Evolutionary conservation across 2,888 invertebrate genomes (phyloP).

Genomic region (Melinaea menophilus): DNA sequence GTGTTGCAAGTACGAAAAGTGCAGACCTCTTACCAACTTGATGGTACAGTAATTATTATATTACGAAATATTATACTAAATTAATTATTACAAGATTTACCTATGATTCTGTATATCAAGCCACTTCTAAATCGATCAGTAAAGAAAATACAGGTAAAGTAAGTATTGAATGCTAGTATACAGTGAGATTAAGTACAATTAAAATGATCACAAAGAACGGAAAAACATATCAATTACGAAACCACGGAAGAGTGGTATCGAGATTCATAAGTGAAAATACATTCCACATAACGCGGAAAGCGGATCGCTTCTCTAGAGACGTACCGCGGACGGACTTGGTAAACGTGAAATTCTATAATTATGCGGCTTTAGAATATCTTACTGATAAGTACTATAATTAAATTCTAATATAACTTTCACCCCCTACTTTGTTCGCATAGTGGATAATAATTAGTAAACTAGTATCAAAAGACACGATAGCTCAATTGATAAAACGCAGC

Average conservation of each 20-base stretch:
- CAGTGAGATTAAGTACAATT: neutral
- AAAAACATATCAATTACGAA: slow-evolving; percentile 36
- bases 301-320: slow-evolving; percentile 40
- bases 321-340: slow-evolving; percentile 10
- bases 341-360: neutral
- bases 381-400: neutral
- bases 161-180: too few species aligned
- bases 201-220: slow-evolving; percentile 26
- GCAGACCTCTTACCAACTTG: neutral
- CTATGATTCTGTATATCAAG: neutral
- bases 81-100: slow-evolving; percentile 3
- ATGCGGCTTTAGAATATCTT: neutral
- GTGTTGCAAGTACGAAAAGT: neutral
- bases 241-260: slow-evolving; percentile 68
- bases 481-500: too few species aligned
- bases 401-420: too few species aligned
- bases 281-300: slow-evolving; percentile 52
- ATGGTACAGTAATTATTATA: neutral
- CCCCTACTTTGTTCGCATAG: too few species aligned
- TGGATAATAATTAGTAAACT: too few species aligned
- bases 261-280: slow-evolving; percentile 69
- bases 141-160: too few species aligned
- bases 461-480: too few species aligned
- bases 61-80: neutral
- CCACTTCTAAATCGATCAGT: too few species aligned